A percentile compares a stretch with the other conserved stretches of the same genome.
Evolutionary conservation across 2,113 vertebrate species (phyloP).

Genomic region (Plestiodon gilberti): DNA sequence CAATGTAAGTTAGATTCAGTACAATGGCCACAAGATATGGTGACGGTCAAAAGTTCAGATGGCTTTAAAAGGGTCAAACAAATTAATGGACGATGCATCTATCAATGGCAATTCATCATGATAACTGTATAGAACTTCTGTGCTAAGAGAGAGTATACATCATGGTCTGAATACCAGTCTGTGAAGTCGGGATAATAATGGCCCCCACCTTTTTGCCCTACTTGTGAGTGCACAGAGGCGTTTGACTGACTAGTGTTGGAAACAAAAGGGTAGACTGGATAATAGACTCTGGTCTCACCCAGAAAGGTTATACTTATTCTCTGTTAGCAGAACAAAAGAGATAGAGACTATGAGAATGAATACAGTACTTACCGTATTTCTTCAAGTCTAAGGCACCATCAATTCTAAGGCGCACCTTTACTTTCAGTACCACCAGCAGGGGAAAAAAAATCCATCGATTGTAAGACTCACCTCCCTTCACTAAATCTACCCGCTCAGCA

Average conservation of each 20-base stretch:
- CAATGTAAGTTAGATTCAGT: not conserved
- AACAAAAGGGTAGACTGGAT: not conserved
- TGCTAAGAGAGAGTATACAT: not conserved
- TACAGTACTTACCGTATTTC: too few species aligned
- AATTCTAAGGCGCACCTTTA: too few species aligned
- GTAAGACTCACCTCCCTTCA: too few species aligned
- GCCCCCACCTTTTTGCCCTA: too few species aligned
- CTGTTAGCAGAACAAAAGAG: not conserved
- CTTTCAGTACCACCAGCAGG: too few species aligned
- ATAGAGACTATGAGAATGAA: not conserved
- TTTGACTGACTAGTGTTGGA: not conserved
- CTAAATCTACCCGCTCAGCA: too few species aligned
- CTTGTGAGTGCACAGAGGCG: not conserved
- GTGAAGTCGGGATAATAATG: too few species aligned
- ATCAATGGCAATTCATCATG: not conserved
- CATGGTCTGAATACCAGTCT: not conserved
- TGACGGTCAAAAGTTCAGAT: not conserved
- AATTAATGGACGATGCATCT: not conserved
- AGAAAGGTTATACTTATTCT: not conserved
- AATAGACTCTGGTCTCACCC: not conserved
- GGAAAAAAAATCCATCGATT: too few species aligned
- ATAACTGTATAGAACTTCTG: not conserved
- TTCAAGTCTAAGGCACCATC: too few species aligned
- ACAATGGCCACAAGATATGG: not conserved
- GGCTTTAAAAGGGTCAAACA: not conserved